These are phyloP conservation scores for Dione vanillae DNA, from an alignment of 2,888 invertebrate species.

Conservation along the genomic window DNA sequence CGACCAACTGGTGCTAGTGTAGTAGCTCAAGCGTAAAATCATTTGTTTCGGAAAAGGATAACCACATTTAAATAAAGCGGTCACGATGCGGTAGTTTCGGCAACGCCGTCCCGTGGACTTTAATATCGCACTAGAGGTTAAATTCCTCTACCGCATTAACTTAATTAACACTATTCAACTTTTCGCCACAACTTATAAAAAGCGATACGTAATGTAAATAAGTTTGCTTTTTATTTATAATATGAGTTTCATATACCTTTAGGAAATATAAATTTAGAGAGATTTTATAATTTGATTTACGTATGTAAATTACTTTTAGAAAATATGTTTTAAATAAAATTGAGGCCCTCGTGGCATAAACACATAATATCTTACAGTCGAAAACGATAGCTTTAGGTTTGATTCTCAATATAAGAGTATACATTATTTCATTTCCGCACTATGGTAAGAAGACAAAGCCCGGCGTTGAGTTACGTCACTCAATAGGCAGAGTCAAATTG, in stretches of 20 bases:
- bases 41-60: conserved; percentile 45
- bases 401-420: no score
- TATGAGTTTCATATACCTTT: no score
- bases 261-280: no score
- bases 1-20: background rate
- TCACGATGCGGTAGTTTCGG: conserved; percentile 40
- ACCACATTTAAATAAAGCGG: conserved; percentile 51
- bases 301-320: background rate
- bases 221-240: no score
- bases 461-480: no score
- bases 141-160: conserved; percentile 41
- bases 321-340: background rate
- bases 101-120: conserved; percentile 31
- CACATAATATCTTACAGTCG: no score
- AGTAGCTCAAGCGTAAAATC: conserved; percentile 34
- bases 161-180: conserved; percentile 32
- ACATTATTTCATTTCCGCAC: no score
- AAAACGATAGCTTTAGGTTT: no score
- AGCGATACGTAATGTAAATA: background rate
- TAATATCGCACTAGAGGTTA: conserved; percentile 39
- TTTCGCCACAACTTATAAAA: background rate
- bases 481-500: no score
- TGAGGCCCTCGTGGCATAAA: background rate
- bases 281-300: no score
- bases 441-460: no score